Evolutionary conservation across 1,140 invertebrate genomes (phyloP), one percentile per base, ranked within the genome.

Genomic region (Propsilocerus akamusi): DNA sequence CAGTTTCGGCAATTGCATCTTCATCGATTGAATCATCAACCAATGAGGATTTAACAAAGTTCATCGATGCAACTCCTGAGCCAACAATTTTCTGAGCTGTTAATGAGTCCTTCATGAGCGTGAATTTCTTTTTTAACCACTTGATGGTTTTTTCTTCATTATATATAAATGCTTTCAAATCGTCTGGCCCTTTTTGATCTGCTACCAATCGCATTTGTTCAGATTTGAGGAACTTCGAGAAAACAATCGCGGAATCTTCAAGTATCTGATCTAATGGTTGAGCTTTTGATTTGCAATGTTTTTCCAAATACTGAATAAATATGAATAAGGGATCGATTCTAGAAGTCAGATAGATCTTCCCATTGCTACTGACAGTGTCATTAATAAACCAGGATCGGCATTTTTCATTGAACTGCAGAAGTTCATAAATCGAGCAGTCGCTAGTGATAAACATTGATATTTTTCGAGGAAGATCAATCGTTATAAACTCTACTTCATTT

Each of bases 271-370:
- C 77, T 52, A 86, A 58, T 32, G 82, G 81, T 57, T 78, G 67
- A 28, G 76, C 78, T 60, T 74, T 68, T 51, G 64, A 69, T 23
- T 58, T 55, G 55, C 75, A 77, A 54, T 73, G 68, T 55, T 72
- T 67, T 49, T 66, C 70, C 48, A 80, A 57, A 59, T 72, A 71
- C 47, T 75, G 72, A 48, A 78, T 57, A 11, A 75, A 75, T 60
- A 85, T 65, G 63, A 84, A 81, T 49, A 83, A 70, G 25, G 80
- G 75, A 68, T 86, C 81, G 32, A 84, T 67, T 3, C 79, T 78
- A 28, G 79, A 80, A 11, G 76, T 77, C 30, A 85, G 65, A 51
- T 81, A 72, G 56, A 82, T 70, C 59, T 76, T 81, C 23, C 81
- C 81, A 69, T 85, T 79, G 41, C 79, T 81, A 63, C 79, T 81